Base-by-base conservation (phyloP, 1,140 invertebrate genomes). In the Hycleus phaleratus region DNA sequence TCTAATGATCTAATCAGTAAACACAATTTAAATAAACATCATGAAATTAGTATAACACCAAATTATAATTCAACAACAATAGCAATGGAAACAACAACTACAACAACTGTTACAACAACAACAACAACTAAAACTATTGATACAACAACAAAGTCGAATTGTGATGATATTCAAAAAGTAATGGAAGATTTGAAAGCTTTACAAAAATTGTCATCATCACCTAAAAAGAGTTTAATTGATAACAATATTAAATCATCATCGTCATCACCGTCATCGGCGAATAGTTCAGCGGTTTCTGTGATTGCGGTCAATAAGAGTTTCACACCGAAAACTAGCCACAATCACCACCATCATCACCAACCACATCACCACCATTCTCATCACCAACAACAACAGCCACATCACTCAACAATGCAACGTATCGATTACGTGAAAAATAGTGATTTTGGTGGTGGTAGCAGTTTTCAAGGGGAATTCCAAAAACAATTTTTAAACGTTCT, bases 291-390 rank as follows among this genome's bases (percentile, higher is more conserved):
- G 1, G 70, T 71, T 18, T 71, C 70, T 18, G 71, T 73, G 2
- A 73, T 73, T 43, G 66, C 71, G 5, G 70, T 66, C 43, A 73
- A 72, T 52, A 72, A 71, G 26, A 71, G 62, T 53, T 74, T 67
- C 47, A 64, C 71, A 12, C 60, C 61, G n/a, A 59, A 55, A 18
- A 40, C 49, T 8, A 38, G 40, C 0, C 39, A 47, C 3, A 59
- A 52, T 45, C 58, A 26, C 4, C 46, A 45, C 12, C 47, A 18
- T 5, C 42, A 43, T 8, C 48, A 4, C 7, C 18, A 55, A 56
- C 25, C 43, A 18, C 18, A 18, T 18, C 18, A 18, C 18, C 18
- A 18, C 12, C 47, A 18, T 5, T 38, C 38, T 10, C 48, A 4
- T 8, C 18, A 55, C 55, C 25, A 45, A 45, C 26, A 50, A 46